These are phyloP conservation scores for Tetramorium bicarinatum DNA, from an alignment of 2,888 invertebrate species.

Conservation along the genomic window DNA sequence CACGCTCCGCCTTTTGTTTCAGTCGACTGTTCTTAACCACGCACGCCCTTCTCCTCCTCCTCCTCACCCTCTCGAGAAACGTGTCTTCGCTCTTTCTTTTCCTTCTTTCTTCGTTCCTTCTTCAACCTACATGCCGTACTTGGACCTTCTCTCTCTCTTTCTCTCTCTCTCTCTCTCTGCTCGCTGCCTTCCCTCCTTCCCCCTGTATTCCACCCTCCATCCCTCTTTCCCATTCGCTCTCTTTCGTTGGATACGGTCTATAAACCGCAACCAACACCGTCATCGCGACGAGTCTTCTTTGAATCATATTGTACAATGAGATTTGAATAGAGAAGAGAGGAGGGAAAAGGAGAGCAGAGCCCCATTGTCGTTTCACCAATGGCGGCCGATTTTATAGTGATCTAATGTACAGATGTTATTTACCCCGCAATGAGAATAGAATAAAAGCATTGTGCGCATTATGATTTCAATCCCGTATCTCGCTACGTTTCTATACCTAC, in stretches of 20 bases:
- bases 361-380: slow-evolving; percentile 82
- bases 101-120: slow-evolving; percentile 32
- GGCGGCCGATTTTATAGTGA: slow-evolving; percentile 84
- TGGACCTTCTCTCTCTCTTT: not conserved
- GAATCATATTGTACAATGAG: slow-evolving; percentile 82
- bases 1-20: slow-evolving; percentile 83
- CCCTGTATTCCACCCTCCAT: slow-evolving; percentile 39
- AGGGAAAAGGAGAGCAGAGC: slow-evolving; percentile 39
- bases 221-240: slow-evolving; percentile 35
- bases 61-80: slow-evolving; percentile 49
- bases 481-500: slow-evolving; percentile 65
- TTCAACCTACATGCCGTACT: slow-evolving; percentile 6
- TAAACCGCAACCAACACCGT: slow-evolving; percentile 73
- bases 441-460: slow-evolving; percentile 83
- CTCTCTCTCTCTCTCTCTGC: slow-evolving; percentile 19
- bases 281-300: slow-evolving; percentile 81
- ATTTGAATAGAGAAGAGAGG: slow-evolving; percentile 77
- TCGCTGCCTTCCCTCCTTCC: slow-evolving; percentile 2
- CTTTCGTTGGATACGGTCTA: slow-evolving; percentile 64
- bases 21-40: slow-evolving; percentile 82
- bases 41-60: slow-evolving; percentile 71
- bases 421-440: slow-evolving; percentile 83
- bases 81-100: slow-evolving; percentile 54
- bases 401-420: slow-evolving; percentile 86
- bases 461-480: slow-evolving; percentile 81